Evolutionary conservation across 2,797 vertebrate species (phyloP).

Genomic region (Sebastes nivosus): DNA sequence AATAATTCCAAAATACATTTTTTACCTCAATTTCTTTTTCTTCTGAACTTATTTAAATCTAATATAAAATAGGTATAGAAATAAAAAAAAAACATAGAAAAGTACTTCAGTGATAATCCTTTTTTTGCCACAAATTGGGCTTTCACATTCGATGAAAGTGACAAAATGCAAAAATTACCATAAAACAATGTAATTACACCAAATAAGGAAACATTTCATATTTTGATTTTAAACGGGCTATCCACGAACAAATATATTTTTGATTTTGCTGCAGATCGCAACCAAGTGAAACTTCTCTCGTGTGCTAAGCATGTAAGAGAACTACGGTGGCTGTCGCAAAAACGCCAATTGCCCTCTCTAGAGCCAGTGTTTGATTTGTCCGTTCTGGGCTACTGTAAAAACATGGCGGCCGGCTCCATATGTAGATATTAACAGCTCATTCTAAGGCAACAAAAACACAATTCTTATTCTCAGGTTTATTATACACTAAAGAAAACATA

Average conservation of each 20-base stretch:
- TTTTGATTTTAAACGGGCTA: not conserved
- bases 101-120: not conserved
- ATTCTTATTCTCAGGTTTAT: not conserved
- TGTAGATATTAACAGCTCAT: not conserved
- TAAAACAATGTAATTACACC: not conserved
- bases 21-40: not conserved
- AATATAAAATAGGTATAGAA: no score
- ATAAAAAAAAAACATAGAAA: no score
- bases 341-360: no score
- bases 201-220: not conserved
- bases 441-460: not conserved
- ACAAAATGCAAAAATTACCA: not conserved
- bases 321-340: no score
- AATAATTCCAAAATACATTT: not conserved
- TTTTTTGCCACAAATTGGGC: not conserved
- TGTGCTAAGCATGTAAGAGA: no score
- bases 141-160: not conserved
- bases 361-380: not conserved
- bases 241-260: not conserved
- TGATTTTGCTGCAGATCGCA: not conserved
- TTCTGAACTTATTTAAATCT: not conserved
- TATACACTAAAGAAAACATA: not conserved
- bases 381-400: not conserved
- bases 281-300: no score
- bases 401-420: not conserved